Conservation (phyloP, 1,140 invertebrate genomes). For the Marisa cornuarietis region DNA sequence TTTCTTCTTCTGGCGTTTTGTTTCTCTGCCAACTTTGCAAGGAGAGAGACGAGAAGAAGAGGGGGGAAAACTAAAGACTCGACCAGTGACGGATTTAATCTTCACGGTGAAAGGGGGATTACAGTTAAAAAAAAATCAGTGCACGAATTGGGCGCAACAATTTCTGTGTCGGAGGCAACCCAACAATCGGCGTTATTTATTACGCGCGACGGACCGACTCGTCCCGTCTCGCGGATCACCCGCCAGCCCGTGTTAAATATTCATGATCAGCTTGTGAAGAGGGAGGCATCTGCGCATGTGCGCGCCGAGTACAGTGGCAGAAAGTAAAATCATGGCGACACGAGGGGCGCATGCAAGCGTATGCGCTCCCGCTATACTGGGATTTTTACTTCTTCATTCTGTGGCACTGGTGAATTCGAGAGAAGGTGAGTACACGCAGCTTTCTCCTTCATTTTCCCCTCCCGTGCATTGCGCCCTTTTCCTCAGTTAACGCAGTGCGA, state of each 20-base stretch:
- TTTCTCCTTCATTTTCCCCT: too few relatives aligned
- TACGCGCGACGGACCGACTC: conserved; percentile 22
- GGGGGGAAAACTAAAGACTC: background rate
- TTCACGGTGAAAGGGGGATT: too few relatives aligned
- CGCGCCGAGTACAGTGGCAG: conserved; percentile 20
- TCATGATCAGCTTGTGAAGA: conserved; percentile 21
- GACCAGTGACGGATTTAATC: too few relatives aligned
- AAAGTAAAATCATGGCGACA: conserved; percentile 27
- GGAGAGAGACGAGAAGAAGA: background rate
- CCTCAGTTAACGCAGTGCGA: too few relatives aligned
- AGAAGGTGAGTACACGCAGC: conserved; percentile 16
- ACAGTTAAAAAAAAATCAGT: background rate
- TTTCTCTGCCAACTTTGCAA: background rate
- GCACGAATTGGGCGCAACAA: conserved; percentile 12
- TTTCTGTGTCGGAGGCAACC: conserved; percentile 14
- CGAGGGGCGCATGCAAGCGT: conserved; percentile 22
- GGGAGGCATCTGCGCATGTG: conserved; percentile 21
- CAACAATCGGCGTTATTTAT: conserved; percentile 26
- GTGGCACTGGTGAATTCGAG: conserved; percentile 19
- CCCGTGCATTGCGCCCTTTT: too few relatives aligned
- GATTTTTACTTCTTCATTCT: conserved; percentile 18
- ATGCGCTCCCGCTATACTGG: conserved; percentile 25
- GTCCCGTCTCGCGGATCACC: conserved; percentile 19
- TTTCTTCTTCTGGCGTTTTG: background rate
- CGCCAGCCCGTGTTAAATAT: conserved; percentile 23